These are phyloP conservation scores for Manis javanica DNA, from an alignment of 2,797 vertebrate species.

Conservation along the genomic window DNA sequence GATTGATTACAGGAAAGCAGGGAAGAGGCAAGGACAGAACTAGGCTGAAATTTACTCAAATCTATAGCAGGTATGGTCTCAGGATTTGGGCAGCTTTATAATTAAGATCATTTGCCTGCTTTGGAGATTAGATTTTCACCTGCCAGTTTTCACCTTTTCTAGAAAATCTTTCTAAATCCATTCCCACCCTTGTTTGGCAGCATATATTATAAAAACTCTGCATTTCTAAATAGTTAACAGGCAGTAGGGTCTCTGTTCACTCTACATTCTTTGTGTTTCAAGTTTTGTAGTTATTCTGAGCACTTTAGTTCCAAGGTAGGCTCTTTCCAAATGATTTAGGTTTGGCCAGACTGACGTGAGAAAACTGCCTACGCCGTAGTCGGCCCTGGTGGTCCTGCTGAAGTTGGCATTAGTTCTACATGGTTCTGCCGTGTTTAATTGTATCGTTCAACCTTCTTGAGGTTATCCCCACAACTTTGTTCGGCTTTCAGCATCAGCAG, in stretches of 20 bases:
- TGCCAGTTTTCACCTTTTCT: background rate
- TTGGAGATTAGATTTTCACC: background rate
- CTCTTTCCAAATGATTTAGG: background rate
- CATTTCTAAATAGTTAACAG: background rate
- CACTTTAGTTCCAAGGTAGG: background rate
- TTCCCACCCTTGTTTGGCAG: background rate
- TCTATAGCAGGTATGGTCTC: background rate
- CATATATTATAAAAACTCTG: background rate
- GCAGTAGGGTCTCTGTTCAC: background rate
- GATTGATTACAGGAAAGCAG: slow-evolving; percentile 11
- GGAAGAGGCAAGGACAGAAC: background rate
- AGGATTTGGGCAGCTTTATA: background rate
- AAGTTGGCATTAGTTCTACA: background rate
- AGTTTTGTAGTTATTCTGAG: background rate
- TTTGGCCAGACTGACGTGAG: background rate
- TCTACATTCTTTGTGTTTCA: background rate
- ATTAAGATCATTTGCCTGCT: background rate
- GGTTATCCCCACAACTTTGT: background rate
- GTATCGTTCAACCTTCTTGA: background rate
- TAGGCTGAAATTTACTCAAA: background rate
- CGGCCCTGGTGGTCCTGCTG: background rate
- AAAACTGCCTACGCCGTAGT: background rate
- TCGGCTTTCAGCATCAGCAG: background rate
- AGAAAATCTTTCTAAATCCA: background rate
- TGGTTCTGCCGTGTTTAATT: background rate